A percentile compares a stretch with the other conserved stretches of the same genome.
These are phyloP conservation scores for Tenthredo notha DNA, from an alignment of 2,888 invertebrate species.

Conservation along the genomic window DNA sequence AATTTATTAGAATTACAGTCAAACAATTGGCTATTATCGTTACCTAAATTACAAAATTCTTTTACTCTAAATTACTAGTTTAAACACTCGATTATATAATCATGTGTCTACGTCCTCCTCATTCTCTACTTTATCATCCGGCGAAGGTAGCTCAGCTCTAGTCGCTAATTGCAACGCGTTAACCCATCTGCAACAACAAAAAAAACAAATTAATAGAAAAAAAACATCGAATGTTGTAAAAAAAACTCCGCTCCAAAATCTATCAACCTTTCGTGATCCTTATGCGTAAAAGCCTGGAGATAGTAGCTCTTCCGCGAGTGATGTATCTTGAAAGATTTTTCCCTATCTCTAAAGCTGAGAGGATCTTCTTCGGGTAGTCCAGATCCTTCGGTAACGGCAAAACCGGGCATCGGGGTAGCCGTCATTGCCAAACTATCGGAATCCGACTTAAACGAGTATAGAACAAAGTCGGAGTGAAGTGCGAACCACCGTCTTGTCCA, in stretches of 20 bases:
- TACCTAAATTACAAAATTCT: constrained; percentile 51
- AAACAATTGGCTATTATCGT: constrained; percentile 69
- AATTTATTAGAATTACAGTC: constrained; percentile 55
- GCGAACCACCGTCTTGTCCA: constrained; percentile 82
- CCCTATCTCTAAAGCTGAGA: constrained; percentile 73
- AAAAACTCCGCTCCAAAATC: not conserved
- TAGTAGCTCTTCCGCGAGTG: constrained; percentile 79
- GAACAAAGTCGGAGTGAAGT: constrained; percentile 81
- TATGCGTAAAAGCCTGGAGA: constrained; percentile 79
- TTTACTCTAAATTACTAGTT: constrained; percentile 62
- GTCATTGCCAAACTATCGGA: constrained; percentile 80
- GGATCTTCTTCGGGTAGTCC: constrained; percentile 73
- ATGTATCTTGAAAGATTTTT: constrained; percentile 78
- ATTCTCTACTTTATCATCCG: constrained; percentile 60
- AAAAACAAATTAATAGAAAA: not conserved
- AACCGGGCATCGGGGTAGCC: constrained; percentile 82
- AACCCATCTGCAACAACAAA: constrained; percentile 77
- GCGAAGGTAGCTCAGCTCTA: constrained; percentile 78
- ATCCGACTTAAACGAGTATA: constrained; percentile 79
- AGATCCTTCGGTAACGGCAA: constrained; percentile 77
- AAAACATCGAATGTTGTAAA: too few relatives aligned
- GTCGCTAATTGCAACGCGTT: constrained; percentile 78
- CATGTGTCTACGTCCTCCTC: constrained; percentile 61
- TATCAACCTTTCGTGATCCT: constrained; percentile 78
- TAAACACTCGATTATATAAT: constrained; percentile 54